Conservation (phyloP, 2,797 vertebrate species). For the Australoheros facetus region DNA sequence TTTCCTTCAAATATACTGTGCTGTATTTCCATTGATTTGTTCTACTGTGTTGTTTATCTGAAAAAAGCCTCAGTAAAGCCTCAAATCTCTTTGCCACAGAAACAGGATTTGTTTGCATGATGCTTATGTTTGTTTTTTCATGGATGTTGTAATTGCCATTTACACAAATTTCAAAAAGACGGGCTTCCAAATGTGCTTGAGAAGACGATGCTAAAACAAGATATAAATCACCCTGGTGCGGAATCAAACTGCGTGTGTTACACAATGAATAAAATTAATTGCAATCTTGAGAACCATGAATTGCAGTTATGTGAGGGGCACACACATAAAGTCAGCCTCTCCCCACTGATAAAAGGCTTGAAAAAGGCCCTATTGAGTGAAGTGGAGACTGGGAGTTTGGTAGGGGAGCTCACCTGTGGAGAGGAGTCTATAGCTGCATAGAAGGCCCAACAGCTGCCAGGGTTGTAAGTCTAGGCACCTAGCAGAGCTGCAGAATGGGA, state of each 20-base stretch:
- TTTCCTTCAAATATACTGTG: not conserved
- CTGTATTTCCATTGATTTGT: conserved; percentile 11
- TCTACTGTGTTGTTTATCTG: conserved; percentile 1
- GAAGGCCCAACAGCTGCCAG: conserved; percentile 88
- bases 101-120: not conserved
- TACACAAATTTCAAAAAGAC: conserved; percentile 16
- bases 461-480: conserved; percentile 88
- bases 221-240: conserved; percentile 41
- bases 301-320: conserved; percentile 56
- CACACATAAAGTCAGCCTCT: conserved; percentile 70
- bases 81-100: not conserved
- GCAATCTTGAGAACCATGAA: conserved; percentile 51
- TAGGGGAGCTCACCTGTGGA: conserved; percentile 86
- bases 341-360: conserved; percentile 68
- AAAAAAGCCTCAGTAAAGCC: not conserved
- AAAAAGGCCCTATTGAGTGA: conserved; percentile 80
- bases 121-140: conserved; percentile 21
- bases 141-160: conserved; percentile 22
- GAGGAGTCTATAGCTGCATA: conserved; percentile 84
- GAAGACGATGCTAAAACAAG: conserved; percentile 20
- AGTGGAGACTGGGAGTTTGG: conserved; percentile 80
- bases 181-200: not conserved
- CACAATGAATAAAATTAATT: conserved; percentile 61
- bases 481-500: conserved; percentile 83
- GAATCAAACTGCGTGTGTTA: conserved; percentile 32